phyloP scores from a whole-genome alignment of 2,113 vertebrate genomes.

The Rhadina sibilatrix region DNA sequence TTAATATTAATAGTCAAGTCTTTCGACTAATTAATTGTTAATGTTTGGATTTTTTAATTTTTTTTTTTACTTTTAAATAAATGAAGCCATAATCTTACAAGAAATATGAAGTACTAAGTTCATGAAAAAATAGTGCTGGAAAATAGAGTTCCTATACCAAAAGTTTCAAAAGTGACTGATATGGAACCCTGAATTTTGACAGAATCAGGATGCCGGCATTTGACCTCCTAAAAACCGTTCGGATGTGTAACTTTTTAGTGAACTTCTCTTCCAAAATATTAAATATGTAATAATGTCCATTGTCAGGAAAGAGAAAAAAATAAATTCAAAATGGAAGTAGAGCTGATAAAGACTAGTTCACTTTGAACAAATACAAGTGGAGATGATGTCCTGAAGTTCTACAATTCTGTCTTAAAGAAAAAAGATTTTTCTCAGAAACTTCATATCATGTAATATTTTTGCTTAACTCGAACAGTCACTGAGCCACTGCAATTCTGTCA shows the following conservation, averaged over 20 bases:
- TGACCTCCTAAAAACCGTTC: neutral
- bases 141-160: neutral
- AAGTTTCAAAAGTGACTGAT: neutral
- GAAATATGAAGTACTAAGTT: neutral
- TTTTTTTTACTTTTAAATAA: neutral
- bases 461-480: neutral
- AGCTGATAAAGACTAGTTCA: neutral
- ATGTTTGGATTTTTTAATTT: neutral
- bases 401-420: neutral
- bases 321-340: neutral
- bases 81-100: neutral
- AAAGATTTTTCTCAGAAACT: neutral
- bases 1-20: neutral
- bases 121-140: neutral
- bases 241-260: neutral
- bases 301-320: neutral
- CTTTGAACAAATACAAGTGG: neutral
- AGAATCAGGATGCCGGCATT: neutral
- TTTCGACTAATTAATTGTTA: neutral
- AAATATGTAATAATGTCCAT: neutral
- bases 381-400: neutral
- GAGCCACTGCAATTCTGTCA: neutral
- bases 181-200: neutral
- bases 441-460: neutral
- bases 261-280: neutral